phyloP scores from a whole-genome alignment of 2,888 invertebrate species.

The Agonopterix subpropinquella region DNA sequence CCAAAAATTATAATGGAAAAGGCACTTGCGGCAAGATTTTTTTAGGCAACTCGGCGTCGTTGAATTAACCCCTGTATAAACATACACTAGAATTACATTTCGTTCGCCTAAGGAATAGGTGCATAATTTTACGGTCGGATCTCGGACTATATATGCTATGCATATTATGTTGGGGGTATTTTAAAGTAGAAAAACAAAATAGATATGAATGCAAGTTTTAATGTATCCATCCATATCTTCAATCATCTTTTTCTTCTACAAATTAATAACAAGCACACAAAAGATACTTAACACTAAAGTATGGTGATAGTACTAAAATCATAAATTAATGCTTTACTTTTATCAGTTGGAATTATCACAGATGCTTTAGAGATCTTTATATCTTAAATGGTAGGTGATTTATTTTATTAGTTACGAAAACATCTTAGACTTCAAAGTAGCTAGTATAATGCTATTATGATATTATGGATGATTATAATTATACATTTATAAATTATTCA shows the following conservation, averaged over 20 bases:
- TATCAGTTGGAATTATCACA: conserved; percentile 71
- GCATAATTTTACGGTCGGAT: no score
- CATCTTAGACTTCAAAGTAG: conserved; percentile 31
- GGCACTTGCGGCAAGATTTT: no score
- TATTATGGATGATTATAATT: conserved; percentile 10
- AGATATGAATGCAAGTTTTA: conserved; percentile 1
- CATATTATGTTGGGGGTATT: no score
- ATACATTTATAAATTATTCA: no score
- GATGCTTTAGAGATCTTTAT: conserved; percentile 71
- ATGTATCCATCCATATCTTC: conserved; percentile 16
- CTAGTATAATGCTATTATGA: conserved; percentile 37
- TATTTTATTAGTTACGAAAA: conserved; percentile 25
- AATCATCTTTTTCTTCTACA: conserved; percentile 13
- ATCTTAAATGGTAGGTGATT: conserved; percentile 64
- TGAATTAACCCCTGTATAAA: no score
- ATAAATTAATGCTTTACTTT: conserved; percentile 60
- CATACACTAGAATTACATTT: no score
- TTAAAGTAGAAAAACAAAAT: conserved; percentile 6
- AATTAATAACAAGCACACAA: not conserved
- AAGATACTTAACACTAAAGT: conserved; percentile 5
- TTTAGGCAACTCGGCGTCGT: no score
- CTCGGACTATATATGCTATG: no score
- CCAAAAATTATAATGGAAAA: no score
- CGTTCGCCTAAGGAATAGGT: no score
- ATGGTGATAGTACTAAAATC: conserved; percentile 47